Base-by-base conservation (phyloP, 2,888 invertebrate species). In the Hypena proboscidalis region DNA sequence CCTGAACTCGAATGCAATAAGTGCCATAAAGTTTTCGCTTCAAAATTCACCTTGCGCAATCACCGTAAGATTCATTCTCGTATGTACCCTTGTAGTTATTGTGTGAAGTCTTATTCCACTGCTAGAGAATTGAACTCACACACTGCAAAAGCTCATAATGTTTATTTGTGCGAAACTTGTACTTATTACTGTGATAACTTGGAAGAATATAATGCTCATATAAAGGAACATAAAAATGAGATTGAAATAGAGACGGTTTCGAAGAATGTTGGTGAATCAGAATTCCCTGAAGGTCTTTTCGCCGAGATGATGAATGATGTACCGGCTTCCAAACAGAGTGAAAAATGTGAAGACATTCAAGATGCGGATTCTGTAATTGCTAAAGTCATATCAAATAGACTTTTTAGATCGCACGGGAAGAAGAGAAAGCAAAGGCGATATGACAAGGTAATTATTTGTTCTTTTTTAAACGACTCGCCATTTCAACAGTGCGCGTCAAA, bases 21-120 rank as follows among this genome's bases (percentile, higher is more conserved):
- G 48, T 92, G 92, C 64, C 76, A 72, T 9, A 91, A 91, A 66
- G 90, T 91, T 0, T 91, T 88, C 64, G 86, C 90, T 0, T 83
- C 90, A 7, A 88, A 90, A 47, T 85, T 83, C 38, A 85, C 85
- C 4, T 64, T 91, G 2, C 80, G 85, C 9, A 79, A 77, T 8
- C 92, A 92, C 50, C 63, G 63, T 7, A 85, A 85, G 53, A 82
- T 88, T 15, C 92, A 92, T 49, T 62, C 66, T 15, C 69, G 88
- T 0, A 80, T 80, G 37, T 74, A 74, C 33, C 61, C 66, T 0
- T 92, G 91, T 52, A 44, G 34, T 0, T 61, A 67, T 34, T 91
- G 91, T 47, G 40, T 63, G 0, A 83, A 77, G 23, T 69, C 80
- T 0, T 91, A 77, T 41, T 52, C 69, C 0, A 72, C 66, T 1